These are phyloP conservation scores for Dryocosmus kuriphilus DNA, from an alignment of 2,888 invertebrate species.

Conservation along the genomic window DNA sequence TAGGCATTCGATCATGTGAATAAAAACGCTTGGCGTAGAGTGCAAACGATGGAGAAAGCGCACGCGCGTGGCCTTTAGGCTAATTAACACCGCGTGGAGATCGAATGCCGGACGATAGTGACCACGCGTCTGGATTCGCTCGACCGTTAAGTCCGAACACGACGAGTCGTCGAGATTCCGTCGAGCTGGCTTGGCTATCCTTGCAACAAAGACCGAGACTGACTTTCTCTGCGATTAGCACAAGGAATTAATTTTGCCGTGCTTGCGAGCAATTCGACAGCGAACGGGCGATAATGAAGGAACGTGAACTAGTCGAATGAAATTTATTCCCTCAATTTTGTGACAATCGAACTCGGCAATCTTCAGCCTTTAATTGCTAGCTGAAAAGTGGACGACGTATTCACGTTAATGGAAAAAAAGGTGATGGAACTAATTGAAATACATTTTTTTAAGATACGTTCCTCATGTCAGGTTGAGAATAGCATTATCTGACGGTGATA, in stretches of 20 bases:
- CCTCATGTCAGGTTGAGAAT: not conserved
- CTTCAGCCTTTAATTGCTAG: conserved; percentile 14
- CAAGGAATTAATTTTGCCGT: conserved; percentile 29
- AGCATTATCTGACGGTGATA: not conserved
- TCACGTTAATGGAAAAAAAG: not conserved
- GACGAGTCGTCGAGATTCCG: conserved; percentile 15
- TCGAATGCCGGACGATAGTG: conserved; percentile 36
- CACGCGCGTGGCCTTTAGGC: conserved; percentile 29
- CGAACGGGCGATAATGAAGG: conserved; percentile 10
- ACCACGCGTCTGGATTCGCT: conserved; percentile 24
- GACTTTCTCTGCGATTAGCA: conserved; percentile 33
- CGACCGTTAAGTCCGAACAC: conserved; percentile 27
- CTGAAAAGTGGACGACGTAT: not conserved
- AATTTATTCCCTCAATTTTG: conserved; percentile 35
- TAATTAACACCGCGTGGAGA: conserved; percentile 34
- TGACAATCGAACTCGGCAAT: conserved; percentile 3
- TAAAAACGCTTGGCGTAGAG: not conserved
- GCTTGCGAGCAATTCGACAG: conserved; percentile 33
- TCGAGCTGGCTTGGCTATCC: conserved; percentile 14
- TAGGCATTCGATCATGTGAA: not conserved
- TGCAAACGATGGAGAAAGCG: not conserved
- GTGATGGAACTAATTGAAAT: conserved; percentile 3
- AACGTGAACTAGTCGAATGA: conserved; percentile 25
- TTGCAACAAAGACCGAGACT: conserved; percentile 7
- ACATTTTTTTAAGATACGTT: not conserved